Base-by-base conservation (phyloP, 2,888 invertebrate species). In the Drosophila seclusa region DNA sequence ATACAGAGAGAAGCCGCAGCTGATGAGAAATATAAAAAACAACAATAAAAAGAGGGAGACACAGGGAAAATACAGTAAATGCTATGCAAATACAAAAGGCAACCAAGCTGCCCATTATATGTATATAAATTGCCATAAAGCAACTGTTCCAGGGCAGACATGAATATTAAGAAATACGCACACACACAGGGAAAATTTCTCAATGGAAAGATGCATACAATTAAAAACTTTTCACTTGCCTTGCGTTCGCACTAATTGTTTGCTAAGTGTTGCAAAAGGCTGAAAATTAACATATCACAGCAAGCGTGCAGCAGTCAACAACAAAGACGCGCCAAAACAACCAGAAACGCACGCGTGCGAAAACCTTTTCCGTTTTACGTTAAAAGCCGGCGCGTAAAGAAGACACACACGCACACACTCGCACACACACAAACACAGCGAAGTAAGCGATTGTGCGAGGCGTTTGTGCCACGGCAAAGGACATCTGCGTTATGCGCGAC, bases 401-500 rank as follows among this genome's bases (percentile, higher is more conserved):
- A 29, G 59, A 60, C 45, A 24, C 21, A 16, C 45, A 21, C 42
- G 11, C 31, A 21, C 32, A 10, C 34, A 10, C 34, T 8, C 52
- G 8, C 52, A 34, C 34, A 53, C 16, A 27, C 48, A 8, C 40
- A 52, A 21, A 52, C 31, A 32, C 34, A 65, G 42, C 73, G 62
- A 68, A 36, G 53, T 18, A 31, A 68, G 68, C 68, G 60, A 69
- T 24, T 27, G 49, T 68, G 64, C 80, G 90, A 86, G 73, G 77
- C 78, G 82, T 38, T 38, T 55, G 55, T 55, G 73, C 79, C 86
- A 83, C 82, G 88, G 76, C 90, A 84, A 91, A 84, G 89, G 90
- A 89, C 87, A 87, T 79, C 88, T 87, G 79, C 88, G 89, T 83
- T 90, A 91, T 91, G 91, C 78, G 83, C 83, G 77, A 49, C 68